These are phyloP conservation scores for Euzophera pinguis DNA, from an alignment of 2,888 invertebrate species.

Conservation along the genomic window DNA sequence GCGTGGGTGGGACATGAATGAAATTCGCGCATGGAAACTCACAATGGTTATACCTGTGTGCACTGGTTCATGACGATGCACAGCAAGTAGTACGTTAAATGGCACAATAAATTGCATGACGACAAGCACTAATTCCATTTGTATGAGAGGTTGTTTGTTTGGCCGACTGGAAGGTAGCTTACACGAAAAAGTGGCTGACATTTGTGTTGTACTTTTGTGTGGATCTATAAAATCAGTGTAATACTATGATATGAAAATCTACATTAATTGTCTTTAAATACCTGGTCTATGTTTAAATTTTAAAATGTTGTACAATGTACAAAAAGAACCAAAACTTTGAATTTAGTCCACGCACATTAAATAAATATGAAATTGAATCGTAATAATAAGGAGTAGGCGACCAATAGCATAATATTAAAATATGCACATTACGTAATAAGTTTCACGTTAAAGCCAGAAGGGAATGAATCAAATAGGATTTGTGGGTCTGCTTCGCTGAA, in stretches of 20 bases:
- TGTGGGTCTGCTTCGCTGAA: constrained; percentile 34
- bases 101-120: constrained; percentile 5
- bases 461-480: constrained; percentile 41
- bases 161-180: too few species aligned
- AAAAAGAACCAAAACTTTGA: too few species aligned
- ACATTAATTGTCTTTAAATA: too few species aligned
- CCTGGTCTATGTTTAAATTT: too few species aligned
- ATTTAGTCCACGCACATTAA: too few species aligned
- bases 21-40: constrained; percentile 41
- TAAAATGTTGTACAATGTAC: too few species aligned
- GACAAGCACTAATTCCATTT: neutral
- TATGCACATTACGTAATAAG: constrained; percentile 9
- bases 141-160: neutral
- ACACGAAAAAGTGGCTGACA: too few species aligned
- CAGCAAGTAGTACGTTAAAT: constrained; percentile 14
- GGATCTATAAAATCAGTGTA: too few species aligned
- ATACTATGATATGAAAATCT: too few species aligned
- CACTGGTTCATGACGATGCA: constrained; percentile 33
- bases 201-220: too few species aligned
- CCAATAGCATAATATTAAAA: constrained; percentile 12
- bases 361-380: too few species aligned
- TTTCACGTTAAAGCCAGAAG: constrained; percentile 16
- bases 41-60: constrained; percentile 37
- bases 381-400: neutral
- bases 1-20: constrained; percentile 63